These are phyloP conservation scores for Notothenia rossii DNA, from an alignment of 2,113 vertebrate genomes.

Conservation along the genomic window DNA sequence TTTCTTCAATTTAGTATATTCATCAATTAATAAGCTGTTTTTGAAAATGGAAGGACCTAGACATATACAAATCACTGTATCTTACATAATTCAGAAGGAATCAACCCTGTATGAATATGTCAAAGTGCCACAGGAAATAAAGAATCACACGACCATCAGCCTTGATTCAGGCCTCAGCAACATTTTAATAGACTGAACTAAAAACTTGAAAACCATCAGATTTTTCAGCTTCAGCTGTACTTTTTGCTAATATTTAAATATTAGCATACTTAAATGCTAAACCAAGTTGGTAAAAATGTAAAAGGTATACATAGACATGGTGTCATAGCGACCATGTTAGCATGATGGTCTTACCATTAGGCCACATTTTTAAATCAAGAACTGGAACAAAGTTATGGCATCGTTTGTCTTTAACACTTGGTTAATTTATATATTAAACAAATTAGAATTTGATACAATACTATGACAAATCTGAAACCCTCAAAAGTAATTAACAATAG, in stretches of 20 bases:
- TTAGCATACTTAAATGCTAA: no score
- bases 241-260: no score
- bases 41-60: neutral
- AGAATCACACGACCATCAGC: neutral
- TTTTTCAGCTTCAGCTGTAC: no score
- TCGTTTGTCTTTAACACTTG: neutral
- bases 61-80: neutral
- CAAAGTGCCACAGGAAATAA: neutral
- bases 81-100: constrained; percentile 10
- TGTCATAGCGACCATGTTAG: no score
- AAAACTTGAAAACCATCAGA: no score
- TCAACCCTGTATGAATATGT: neutral
- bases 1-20: neutral
- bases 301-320: no score
- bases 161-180: neutral
- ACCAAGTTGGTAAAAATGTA: no score
- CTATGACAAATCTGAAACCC: neutral
- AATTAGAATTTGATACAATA: neutral
- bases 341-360: no score
- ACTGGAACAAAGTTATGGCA: neutral
- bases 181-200: neutral
- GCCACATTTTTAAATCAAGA: neutral
- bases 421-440: neutral
- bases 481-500: constrained; percentile 7
- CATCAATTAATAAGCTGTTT: neutral